These are phyloP conservation scores for Xylocopa sonorina DNA, from an alignment of 1,140 invertebrate genomes.

Conservation along the genomic window DNA sequence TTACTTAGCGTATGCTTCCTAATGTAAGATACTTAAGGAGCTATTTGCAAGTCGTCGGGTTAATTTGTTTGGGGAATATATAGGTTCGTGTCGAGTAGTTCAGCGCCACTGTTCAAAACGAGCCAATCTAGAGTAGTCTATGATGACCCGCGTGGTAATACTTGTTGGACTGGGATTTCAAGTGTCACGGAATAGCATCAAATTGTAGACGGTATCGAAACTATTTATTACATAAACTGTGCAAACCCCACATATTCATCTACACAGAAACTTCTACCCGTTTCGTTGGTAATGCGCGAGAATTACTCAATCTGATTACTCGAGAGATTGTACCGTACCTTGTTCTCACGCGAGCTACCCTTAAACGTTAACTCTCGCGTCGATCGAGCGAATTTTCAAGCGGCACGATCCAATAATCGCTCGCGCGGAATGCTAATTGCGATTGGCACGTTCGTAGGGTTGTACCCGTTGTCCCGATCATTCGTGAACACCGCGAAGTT, in stretches of 20 bases:
- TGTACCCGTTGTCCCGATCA: slow-evolving; percentile 38
- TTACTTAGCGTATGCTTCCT: slow-evolving; percentile 46
- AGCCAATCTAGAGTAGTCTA: background rate
- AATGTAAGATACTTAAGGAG: slow-evolving; percentile 36
- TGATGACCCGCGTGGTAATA: background rate
- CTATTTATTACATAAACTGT: too few species aligned
- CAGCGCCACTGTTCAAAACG: background rate
- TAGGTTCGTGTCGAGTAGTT: slow-evolving; percentile 2
- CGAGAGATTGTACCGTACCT: too few species aligned
- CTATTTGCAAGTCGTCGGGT: slow-evolving; percentile 41
- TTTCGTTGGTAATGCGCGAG: too few species aligned
- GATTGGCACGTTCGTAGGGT: slow-evolving; percentile 48
- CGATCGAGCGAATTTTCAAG: slow-evolving; percentile 12
- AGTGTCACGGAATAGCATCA: too few species aligned
- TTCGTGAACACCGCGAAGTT: slow-evolving; percentile 56
- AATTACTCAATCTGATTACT: too few species aligned
- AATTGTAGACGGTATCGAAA: too few species aligned
- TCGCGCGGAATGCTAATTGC: slow-evolving; percentile 57
- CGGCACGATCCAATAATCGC: slow-evolving; percentile 48
- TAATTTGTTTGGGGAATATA: slow-evolving; percentile 32
- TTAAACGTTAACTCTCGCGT: background rate
- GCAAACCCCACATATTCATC: too few species aligned
- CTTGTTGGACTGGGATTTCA: too few species aligned
- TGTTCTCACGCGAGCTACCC: too few species aligned
- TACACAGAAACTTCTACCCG: too few species aligned